A percentile compares a stretch with the other conserved stretches of the same genome.
Evolutionary conservation across 2,888 invertebrate species (phyloP).

Genomic region (Drosophila mimica): DNA sequence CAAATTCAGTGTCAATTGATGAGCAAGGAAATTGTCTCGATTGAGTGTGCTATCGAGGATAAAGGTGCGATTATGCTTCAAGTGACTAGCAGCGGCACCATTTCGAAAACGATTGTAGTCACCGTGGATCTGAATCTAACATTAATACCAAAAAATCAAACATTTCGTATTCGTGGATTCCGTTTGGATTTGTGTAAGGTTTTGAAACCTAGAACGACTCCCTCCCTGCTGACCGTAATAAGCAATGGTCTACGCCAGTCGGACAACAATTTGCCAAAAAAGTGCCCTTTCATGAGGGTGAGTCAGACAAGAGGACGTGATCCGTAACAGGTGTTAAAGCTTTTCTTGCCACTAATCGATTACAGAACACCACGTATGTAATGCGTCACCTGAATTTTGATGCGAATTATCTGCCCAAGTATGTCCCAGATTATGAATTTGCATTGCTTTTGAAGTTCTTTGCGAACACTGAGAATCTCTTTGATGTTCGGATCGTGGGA

Average conservation of each 20-base stretch:
- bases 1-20: not conserved
- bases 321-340: not conserved
- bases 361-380: conserved; percentile 45
- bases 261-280: conserved; percentile 34
- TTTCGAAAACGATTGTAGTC: not conserved
- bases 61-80: not conserved
- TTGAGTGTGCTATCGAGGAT: not conserved
- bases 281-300: conserved; percentile 51
- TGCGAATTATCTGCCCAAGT: conserved; percentile 13
- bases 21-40: not conserved
- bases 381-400: conserved; percentile 29
- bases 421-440: conserved; percentile 45
- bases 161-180: not conserved
- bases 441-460: conserved; percentile 31
- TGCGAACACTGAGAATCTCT: conserved; percentile 12
- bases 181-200: not conserved
- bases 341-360: not conserved
- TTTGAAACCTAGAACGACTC: not conserved
- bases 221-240: not conserved
- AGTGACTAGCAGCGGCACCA: not conserved
- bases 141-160: not conserved
- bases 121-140: not conserved
- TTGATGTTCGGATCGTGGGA: conserved; percentile 19
- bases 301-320: conserved; percentile 1
- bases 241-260: not conserved